Conservation (phyloP, 2,888 invertebrate species). For the Ganaspis brasiliensis region DNA sequence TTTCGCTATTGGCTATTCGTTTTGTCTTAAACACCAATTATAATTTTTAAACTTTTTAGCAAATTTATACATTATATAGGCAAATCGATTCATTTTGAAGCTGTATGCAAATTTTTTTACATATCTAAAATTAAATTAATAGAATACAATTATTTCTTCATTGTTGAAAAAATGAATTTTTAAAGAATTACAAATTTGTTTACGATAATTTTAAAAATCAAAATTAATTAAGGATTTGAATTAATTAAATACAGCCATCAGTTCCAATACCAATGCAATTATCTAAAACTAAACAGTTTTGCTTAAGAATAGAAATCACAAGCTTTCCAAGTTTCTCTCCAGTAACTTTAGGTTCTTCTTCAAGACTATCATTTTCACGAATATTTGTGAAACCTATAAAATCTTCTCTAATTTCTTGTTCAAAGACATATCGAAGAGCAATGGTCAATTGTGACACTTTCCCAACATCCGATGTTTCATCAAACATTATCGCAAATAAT, state of each 20-base stretch:
- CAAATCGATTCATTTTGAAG: no score
- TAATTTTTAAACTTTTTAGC: no score
- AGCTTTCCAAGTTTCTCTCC: conserved; percentile 62
- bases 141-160: no score
- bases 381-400: conserved; percentile 66
- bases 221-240: no score
- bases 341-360: conserved; percentile 61
- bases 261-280: conserved; percentile 66
- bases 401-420: conserved; percentile 55
- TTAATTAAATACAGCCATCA: conserved; percentile 69
- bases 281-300: conserved; percentile 61
- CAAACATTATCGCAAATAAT: conserved; percentile 66
- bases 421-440: conserved; percentile 58
- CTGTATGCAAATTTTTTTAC: no score
- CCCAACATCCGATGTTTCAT: conserved; percentile 68
- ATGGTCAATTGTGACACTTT: conserved; percentile 67
- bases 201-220: no score
- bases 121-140: no score
- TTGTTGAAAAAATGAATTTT: no score
- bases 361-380: conserved; percentile 54
- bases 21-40: no score
- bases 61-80: no score
- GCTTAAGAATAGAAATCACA: conserved; percentile 60
- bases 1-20: no score
- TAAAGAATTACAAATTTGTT: no score